Evolutionary conservation across 1,140 invertebrate genomes (phyloP), one percentile per base, ranked within the genome.

Genomic region (Caenorhabditis briggsae): DNA sequence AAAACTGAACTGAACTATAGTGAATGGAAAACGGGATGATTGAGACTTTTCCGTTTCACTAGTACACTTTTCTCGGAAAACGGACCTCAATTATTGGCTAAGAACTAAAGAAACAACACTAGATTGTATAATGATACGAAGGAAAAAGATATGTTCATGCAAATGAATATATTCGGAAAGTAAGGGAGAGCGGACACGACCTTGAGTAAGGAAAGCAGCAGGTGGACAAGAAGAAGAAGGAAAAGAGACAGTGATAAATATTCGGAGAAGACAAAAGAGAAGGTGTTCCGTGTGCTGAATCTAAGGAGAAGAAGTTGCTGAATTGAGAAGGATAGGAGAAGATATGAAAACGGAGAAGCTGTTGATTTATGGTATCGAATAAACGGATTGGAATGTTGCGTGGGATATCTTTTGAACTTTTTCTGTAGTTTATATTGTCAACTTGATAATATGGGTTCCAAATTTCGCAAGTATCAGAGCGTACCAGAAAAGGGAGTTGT

Each of bases 81-180:
- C 33, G 33, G 33, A 33, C 33, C 33, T 33, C 33, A 33, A 33
- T 33, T 33, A 33, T 33, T 33, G 33, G 33, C 33, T 33, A 33
- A 33, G 33, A 33, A 33, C 33, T 33, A 33, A 33, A 33, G 33
- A 33, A 33, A 33, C 33, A 33, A 33, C 33, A 33, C 33, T 33
- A 23, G 50, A 78, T 53, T 50, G 46, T 78, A 78, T 46, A 50
- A 78, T 78, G 70, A 78, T 78, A 78, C 46, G 33, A 1, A 33
- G 20, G n/a, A n/a, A 43, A 50, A n/a, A 78, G 70, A 78, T 78
- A 78, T 78, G n/a, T 78, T 50, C 70, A 78, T 78, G 70, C 20
- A 78, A 78, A 78, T 48, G 70, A 78, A 50, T 50, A 78, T 78
- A 78, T 70, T 43, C 70, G 70, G 70, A 78, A 78, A 78, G 70